Evolutionary conservation across 2,113 vertebrate species (phyloP).

Genomic region (Melanerpes formicivorus): DNA sequence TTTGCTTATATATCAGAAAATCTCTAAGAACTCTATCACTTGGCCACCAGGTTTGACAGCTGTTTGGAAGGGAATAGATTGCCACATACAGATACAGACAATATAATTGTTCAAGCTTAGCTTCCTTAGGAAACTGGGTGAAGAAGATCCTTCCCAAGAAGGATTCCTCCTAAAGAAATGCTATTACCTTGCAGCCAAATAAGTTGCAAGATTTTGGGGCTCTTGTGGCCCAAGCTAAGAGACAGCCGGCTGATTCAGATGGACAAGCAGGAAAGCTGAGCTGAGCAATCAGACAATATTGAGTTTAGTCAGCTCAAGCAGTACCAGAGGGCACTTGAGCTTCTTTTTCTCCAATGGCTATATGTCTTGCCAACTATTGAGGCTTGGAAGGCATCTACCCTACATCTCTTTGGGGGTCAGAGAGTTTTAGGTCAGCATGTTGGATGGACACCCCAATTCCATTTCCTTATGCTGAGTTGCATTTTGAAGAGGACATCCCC

Average conservation of each 20-base stretch:
- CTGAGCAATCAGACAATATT: neutral
- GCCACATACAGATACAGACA: neutral
- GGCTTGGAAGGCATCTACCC: neutral
- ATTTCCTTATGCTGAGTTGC: neutral
- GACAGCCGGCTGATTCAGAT: neutral
- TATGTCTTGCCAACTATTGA: neutral
- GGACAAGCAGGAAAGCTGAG: neutral
- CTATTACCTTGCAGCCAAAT: neutral
- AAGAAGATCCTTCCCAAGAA: neutral
- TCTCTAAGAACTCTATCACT: neutral
- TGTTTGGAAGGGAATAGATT: neutral
- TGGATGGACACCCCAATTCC: neutral
- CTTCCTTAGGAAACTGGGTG: neutral
- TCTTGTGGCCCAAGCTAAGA: neutral
- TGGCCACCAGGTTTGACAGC: neutral
- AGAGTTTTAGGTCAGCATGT: conserved; percentile 14
- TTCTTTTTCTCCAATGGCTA: neutral
- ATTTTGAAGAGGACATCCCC: neutral
- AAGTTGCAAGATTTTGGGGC: neutral
- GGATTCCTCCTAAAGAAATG: neutral
- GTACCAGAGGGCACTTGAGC: neutral
- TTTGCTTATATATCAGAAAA: conserved; percentile 32
- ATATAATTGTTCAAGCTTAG: neutral
- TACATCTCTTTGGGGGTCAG: conserved; percentile 1
- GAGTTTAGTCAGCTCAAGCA: neutral